These are phyloP conservation scores for Malaclemys terrapin DNA, from an alignment of 2,113 vertebrate species.

Conservation along the genomic window DNA sequence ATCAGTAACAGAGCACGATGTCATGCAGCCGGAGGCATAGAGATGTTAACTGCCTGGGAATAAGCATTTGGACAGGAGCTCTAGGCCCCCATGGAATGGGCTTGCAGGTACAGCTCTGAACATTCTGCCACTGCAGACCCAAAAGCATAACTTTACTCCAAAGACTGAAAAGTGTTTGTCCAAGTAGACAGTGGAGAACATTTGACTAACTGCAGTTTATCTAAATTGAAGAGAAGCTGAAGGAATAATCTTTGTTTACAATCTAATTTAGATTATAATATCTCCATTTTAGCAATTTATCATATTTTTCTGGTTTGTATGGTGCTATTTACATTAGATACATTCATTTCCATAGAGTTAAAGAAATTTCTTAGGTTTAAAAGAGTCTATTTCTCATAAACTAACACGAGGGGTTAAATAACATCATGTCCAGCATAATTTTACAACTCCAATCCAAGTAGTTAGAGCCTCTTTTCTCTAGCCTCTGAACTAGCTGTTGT, in stretches of 20 bases:
- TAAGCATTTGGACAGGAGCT: not conserved
- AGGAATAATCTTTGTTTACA: not conserved
- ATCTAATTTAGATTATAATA: not conserved
- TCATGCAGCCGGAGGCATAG: fast-evolving
- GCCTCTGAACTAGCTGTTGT: not conserved
- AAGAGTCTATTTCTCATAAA: not conserved
- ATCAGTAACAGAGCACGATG: not conserved
- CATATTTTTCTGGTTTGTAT: not conserved
- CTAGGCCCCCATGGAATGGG: not conserved
- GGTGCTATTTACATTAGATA: not conserved
- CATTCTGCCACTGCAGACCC: not conserved
- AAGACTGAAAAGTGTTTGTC: not conserved
- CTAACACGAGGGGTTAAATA: not conserved
- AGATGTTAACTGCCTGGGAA: not conserved
- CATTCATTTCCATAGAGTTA: not conserved
- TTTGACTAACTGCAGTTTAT: not conserved
- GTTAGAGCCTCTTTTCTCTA: not conserved
- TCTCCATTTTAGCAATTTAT: not conserved
- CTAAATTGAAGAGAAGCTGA: not conserved
- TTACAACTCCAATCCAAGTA: fast-evolving
- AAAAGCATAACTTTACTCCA: not conserved
- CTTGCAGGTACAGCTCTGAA: not conserved
- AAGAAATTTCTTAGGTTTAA: not conserved
- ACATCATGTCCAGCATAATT: not conserved
- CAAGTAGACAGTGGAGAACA: not conserved